A percentile compares a stretch with the other conserved stretches of the same genome.
Conservation (phyloP, 2,888 invertebrate genomes). For the Leuctra nigra region DNA sequence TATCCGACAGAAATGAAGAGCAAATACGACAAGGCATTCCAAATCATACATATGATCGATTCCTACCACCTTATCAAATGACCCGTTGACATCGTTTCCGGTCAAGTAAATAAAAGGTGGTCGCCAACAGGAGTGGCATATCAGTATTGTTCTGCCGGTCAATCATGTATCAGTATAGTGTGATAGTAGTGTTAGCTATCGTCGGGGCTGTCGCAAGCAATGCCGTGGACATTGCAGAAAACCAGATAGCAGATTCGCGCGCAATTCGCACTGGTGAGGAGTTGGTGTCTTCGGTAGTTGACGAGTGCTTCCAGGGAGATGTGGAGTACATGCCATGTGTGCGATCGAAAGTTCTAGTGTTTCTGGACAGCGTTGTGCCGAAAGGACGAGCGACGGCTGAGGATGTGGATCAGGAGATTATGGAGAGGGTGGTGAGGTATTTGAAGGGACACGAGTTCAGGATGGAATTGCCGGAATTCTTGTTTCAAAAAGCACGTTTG, state of each 20-base stretch:
- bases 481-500: conserved; percentile 58
- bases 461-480: conserved; percentile 62
- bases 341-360: conserved; percentile 68
- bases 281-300: conserved; percentile 61
- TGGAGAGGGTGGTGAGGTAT: conserved; percentile 62
- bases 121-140: conserved; percentile 29
- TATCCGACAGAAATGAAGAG: no score
- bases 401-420: conserved; percentile 64
- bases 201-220: conserved; percentile 45
- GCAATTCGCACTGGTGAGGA: conserved; percentile 59
- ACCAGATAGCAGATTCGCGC: conserved; percentile 47
- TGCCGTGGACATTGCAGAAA: conserved; percentile 48
- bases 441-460: conserved; percentile 68
- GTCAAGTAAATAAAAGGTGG: conserved; percentile 26
- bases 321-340: conserved; percentile 51
- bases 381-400: conserved; percentile 29
- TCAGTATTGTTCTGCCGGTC: conserved; percentile 17
- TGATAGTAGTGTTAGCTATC: conserved; percentile 46
- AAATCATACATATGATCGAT: neutral
- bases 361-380: conserved; percentile 57
- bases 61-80: neutral
- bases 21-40: conserved; percentile 8
- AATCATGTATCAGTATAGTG: neutral
- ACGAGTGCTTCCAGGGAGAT: conserved; percentile 62
- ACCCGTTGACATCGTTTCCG: conserved; percentile 9